Base-by-base conservation (phyloP, 1,140 invertebrate genomes). In the Caenorhabditis latens region DNA sequence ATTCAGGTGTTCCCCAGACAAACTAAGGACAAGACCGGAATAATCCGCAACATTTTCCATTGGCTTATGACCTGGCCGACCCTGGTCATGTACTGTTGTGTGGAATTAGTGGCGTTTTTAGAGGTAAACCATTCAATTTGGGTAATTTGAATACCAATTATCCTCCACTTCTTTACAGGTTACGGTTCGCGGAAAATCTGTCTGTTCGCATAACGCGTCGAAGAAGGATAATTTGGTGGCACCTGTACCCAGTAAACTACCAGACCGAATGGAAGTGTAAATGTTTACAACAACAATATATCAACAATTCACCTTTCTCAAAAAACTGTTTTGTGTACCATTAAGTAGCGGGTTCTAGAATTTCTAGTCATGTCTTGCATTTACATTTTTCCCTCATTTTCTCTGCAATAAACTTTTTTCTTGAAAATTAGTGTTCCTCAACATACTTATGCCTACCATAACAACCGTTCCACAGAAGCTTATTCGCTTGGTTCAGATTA, bases 191-290 rank as follows among this genome's bases (percentile, higher is more conserved):
- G 90, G 90, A 58, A 90, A 90, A 84, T 63, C 85, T 9, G 90
- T 91, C 24, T 90, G 90, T 84, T 90, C 86, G 50, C 90, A 90
- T 84, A 85, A 75, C 21, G 88, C 90, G 0, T 90, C 89, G 42
- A 90, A 90, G 89, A 90, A 90, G 75, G 90, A 90, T 57, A 90
- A 90, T 82, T 65, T 90, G 4, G 85, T 89, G 46, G 87, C 87
- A 16, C 87, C 87, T 13, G 67, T 88, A n/a, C 55, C 84, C 8
- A 79, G 43, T n/a, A 58, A 71, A 55, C 67, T 48, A 63, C 84
- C 87, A 8, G 87, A 88, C 40, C 61, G 87, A 63, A 85, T 88
- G 83, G 84, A 88, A 85, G 84, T 88, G 40, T 88, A 75, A 67
- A 83, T 11, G 2, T 32, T 5, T n/a, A 24, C 48, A 32, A 43